Evolutionary conservation across 2,113 vertebrate species (phyloP), one percentile per base, ranked within the genome.

Genomic region (Terrapene triunguis): DNA sequence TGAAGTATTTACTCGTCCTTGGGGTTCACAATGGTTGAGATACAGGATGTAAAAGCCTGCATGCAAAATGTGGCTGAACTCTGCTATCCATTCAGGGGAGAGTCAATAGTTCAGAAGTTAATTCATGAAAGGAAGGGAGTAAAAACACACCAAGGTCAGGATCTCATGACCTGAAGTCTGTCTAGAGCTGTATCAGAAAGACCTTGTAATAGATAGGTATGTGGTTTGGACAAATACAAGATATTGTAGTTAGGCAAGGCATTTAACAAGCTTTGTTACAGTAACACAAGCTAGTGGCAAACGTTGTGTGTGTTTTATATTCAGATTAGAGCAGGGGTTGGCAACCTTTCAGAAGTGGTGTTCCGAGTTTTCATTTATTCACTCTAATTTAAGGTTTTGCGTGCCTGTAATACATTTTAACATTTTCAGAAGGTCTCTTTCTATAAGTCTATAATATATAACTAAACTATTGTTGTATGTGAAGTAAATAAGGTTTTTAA

Each of bases 41-140:
- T 83, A 80, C 59, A 91, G 93, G 89, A 86, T 76, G 91, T 72
- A 91, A 95, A 97, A 81, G 12, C 80, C 50, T 83, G 74, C 53
- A 54, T 57, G 91, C 95, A 96, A 97, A 97, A 97, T 87, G 93
- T 85, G 59, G 87, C 95, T 91, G 94, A 97, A 91, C 95, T 91
- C 92, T 95, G 96, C 96, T 92, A 95, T 94, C 94, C 82, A 80
- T 93, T 94, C 92, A 93, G 82, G 1, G 3, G 62, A 44, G 82
- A 97, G 97, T 96, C 97, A 97, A 97, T 89, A 96, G 97, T 97
- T 97, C 97, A 97, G 89, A 96, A 97, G 88, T 92, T 97, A 97
- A 97, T 97, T 97, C 95, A 94, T 87, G 96, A 97, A 95, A 97
- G 94, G 94, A 87, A 93, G 94, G 93, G 96, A 95, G 91, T 94